Base-by-base conservation (phyloP, 2,888 invertebrate genomes). In the Hirtodrosophila alboralis region DNA sequence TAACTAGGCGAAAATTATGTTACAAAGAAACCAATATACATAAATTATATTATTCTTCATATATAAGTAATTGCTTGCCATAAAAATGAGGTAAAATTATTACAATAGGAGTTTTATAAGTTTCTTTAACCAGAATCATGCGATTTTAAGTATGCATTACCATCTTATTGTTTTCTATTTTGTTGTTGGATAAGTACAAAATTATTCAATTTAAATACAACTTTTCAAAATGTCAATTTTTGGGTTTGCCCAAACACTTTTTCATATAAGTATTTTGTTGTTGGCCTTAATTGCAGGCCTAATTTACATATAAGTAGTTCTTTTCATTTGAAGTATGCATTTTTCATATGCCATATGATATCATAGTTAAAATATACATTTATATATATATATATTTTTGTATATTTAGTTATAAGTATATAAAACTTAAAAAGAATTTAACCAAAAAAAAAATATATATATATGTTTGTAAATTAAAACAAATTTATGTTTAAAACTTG, bases 351-450 rank as follows among this genome's bases (percentile, higher is more conserved):
- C 64, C 56, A 31, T 66, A 47, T 38, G 40, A 43, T 45, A 61
- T 54, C 45, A 51, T 58, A 59, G 57, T 79, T 80, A 76, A 84
- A 76, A 77, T 78, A 79, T 81, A 63, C 67, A 28, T 61, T 43
- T 78, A 54, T 68, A 48, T 81, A 63, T 71, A 28, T 61, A 45
- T 78, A 54, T 68, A 48, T 4, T 48, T 10, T 41, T 37, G 38
- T 68, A 41, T 61, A 58, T 56, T 69, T 56, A 67, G 41, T 57
- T 72, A 44, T 72, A 40, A 34, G 56, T 73, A 67, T 75, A 74
- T 72, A 66, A 67, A 73, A 79, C 76, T 84, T 79, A 84, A 74
- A 74, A 84, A 65, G 68, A 80, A 74, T 84, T 74, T 84, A 84
- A 79, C 80, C 78, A 76, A 78, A 78, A 76, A 58, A 52, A 58